Percentiles rank a stretch among this genome's conserved stretches.
phyloP scores from a whole-genome alignment of 2,888 invertebrate species.

The Drosophila recens region DNA sequence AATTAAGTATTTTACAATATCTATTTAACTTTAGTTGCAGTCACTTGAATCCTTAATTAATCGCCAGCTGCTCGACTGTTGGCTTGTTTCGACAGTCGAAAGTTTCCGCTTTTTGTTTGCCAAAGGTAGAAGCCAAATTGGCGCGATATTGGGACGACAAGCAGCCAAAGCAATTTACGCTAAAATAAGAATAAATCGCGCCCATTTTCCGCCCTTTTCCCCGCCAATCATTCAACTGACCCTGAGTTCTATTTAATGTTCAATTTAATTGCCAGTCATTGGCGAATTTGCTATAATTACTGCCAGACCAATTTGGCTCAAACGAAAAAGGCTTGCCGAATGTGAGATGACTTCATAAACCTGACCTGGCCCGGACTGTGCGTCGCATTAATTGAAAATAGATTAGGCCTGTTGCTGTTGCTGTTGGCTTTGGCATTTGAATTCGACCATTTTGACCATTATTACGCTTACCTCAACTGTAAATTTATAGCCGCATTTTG shows the following conservation, averaged over 20 bases:
- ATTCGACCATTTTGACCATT: constrained; percentile 36
- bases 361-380: background rate
- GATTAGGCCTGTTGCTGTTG: constrained; percentile 36
- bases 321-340: constrained; percentile 49
- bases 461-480: constrained; percentile 37
- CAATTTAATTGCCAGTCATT: constrained; percentile 53
- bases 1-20: constrained; percentile 70
- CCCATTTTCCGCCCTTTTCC: background rate
- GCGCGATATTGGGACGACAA: constrained; percentile 29
- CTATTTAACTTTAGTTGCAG: constrained; percentile 74
- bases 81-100: constrained; percentile 3
- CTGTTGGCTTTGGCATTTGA: constrained; percentile 30
- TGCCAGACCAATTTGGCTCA: constrained; percentile 30
- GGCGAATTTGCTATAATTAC: constrained; percentile 60
- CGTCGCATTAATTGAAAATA: constrained; percentile 62
- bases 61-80: constrained; percentile 52
- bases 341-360: constrained; percentile 62
- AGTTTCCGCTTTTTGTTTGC: constrained; percentile 20
- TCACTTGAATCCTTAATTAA: constrained; percentile 78
- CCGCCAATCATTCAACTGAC: background rate
- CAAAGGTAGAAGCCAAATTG: constrained; percentile 46
- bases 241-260: constrained; percentile 22
- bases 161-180: constrained; percentile 18
- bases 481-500: constrained; percentile 57
- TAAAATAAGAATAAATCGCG: constrained; percentile 12